phyloP scores from a whole-genome alignment of 2,888 invertebrate species.

The Apamea anceps region DNA sequence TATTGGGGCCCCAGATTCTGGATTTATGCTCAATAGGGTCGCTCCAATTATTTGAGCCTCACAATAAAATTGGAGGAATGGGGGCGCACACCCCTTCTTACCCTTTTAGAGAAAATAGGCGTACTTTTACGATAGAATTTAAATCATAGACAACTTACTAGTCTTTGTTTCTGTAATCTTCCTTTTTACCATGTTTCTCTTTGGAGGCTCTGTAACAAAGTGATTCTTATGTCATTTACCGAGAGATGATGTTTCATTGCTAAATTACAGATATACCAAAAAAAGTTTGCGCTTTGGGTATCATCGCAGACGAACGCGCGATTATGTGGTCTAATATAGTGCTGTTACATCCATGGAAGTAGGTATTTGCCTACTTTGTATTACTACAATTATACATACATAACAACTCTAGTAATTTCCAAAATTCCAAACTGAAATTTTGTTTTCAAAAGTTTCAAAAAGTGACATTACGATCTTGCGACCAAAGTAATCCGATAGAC shows the following conservation, averaged over 20 bases:
- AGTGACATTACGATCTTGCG: background rate
- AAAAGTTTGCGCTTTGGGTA: background rate
- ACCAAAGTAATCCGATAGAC: background rate
- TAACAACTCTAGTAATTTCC: no score
- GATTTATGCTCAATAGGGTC: background rate
- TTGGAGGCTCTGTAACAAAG: constrained; percentile 26
- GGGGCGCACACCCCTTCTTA: background rate
- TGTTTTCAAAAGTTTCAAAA: background rate
- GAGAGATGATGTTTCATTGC: background rate
- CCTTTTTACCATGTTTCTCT: constrained; percentile 14
- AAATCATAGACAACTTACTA: constrained; percentile 30
- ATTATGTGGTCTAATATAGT: background rate
- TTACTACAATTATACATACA: no score
- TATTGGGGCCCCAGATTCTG: background rate
- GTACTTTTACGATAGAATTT: no score
- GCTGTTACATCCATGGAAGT: background rate
- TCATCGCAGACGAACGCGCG: background rate
- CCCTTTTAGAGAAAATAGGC: background rate
- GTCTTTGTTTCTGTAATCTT: constrained; percentile 12
- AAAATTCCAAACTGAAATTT: no score
- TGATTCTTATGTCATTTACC: background rate
- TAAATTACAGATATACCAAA: background rate
- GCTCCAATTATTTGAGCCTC: background rate
- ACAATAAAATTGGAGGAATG: no score
- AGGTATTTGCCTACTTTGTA: no score